Evolutionary conservation across 2,797 vertebrate species (phyloP).

Genomic region (Enteromius mattozi): DNA sequence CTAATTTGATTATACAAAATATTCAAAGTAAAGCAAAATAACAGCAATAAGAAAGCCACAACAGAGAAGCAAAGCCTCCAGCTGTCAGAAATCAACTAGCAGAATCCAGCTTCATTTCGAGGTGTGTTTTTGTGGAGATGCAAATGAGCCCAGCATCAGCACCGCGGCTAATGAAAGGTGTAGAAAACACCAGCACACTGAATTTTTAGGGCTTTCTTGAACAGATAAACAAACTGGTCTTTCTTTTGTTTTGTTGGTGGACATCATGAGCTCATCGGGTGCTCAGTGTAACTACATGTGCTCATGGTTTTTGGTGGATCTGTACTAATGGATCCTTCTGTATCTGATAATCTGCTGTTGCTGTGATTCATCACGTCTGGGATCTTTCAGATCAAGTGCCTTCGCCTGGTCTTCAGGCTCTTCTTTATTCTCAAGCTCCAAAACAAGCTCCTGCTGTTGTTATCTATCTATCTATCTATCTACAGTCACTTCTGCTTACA

Average conservation of each 20-base stretch:
- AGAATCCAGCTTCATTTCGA: not conserved
- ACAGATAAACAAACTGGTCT: not conserved
- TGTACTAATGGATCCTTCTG: constrained; percentile 18
- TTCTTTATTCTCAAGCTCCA: not conserved
- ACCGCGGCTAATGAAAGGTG: not conserved
- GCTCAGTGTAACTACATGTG: not conserved
- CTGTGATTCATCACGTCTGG: not conserved
- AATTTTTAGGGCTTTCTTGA: not conserved
- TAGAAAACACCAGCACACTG: not conserved
- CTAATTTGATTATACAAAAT: not conserved
- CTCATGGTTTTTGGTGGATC: not conserved
- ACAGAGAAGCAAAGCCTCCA: constrained; percentile 14
- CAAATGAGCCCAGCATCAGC: not conserved
- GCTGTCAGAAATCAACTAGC: not conserved
- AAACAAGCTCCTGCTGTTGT: not conserved
- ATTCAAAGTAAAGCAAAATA: not conserved
- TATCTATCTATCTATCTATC: too few relatives aligned
- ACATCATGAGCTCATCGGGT: not conserved
- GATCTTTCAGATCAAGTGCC: constrained; percentile 43
- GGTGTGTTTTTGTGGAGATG: not conserved
- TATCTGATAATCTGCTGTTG: constrained; percentile 19
- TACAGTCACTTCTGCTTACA: too few relatives aligned
- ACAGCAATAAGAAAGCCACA: not conserved
- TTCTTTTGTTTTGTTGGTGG: not conserved
- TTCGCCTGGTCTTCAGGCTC: constrained; percentile 20